Percentiles rank a stretch among this genome's conserved stretches.
Conservation (phyloP, 2,113 vertebrate genomes). For the Motacilla alba region DNA sequence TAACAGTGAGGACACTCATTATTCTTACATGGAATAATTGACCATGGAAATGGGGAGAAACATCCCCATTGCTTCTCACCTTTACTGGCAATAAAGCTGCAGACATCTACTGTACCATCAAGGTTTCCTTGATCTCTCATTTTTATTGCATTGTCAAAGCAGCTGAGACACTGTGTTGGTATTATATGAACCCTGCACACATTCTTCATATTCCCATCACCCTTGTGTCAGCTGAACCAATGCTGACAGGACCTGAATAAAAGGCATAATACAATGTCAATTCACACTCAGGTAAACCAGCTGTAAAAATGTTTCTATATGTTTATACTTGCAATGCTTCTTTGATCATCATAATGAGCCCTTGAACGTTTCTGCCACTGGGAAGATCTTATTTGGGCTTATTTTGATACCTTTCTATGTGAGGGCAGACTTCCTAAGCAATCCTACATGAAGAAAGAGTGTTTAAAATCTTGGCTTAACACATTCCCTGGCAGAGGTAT, state of each 20-base stretch:
- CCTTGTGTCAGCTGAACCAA: background rate
- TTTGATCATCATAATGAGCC: background rate
- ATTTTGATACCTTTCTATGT: background rate
- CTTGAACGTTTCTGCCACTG: background rate
- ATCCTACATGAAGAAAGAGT: background rate
- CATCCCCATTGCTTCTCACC: background rate
- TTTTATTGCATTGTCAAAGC: slow-evolving; percentile 8
- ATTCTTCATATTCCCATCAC: background rate
- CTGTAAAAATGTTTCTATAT: background rate
- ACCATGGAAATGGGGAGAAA: background rate
- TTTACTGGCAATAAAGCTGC: background rate
- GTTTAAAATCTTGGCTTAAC: background rate
- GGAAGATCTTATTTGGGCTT: background rate
- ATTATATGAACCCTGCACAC: background rate
- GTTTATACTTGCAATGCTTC: background rate
- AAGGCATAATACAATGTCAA: background rate
- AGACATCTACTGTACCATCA: background rate
- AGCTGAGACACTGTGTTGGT: background rate
- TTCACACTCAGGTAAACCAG: background rate
- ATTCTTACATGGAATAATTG: background rate
- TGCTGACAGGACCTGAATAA: background rate
- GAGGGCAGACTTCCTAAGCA: background rate
- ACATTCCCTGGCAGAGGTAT: background rate
- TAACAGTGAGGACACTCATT: background rate
- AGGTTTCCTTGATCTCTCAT: background rate